Evolutionary conservation across 2,113 vertebrate species (phyloP).

Genomic region (Periophthalmus modestus): DNA sequence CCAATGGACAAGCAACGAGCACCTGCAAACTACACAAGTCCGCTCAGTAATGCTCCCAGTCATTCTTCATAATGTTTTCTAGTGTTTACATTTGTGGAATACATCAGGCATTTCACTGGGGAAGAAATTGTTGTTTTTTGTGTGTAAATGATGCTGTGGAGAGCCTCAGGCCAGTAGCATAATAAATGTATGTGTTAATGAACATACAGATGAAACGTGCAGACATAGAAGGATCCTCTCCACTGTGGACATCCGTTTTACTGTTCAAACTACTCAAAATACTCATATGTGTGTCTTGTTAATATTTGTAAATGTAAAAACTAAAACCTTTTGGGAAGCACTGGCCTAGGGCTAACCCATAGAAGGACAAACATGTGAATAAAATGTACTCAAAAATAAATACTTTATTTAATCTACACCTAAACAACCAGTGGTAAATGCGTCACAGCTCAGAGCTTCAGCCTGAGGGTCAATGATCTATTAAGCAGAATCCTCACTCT

Average conservation of each 20-base stretch:
- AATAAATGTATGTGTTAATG: slow-evolving; percentile 24
- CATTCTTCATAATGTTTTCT: slow-evolving; percentile 24
- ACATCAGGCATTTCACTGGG: slow-evolving; percentile 38
- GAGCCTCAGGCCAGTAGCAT: slow-evolving; percentile 38
- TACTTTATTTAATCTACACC: background rate
- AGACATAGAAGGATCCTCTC: background rate
- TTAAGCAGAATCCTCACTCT: background rate
- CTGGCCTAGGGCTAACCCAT: background rate
- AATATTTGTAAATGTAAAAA: background rate
- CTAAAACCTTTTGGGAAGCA: background rate
- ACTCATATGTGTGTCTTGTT: background rate
- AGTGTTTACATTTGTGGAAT: slow-evolving; percentile 28
- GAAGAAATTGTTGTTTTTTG: background rate
- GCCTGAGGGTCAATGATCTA: background rate
- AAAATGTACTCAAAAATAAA: background rate
- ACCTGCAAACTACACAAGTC: slow-evolving; percentile 20
- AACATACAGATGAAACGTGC: slow-evolving; percentile 22
- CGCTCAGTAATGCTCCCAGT: slow-evolving; percentile 1
- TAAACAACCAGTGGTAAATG: background rate
- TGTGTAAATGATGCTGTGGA: slow-evolving; percentile 18
- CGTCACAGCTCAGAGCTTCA: background rate
- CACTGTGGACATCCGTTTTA: background rate
- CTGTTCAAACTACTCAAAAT: background rate
- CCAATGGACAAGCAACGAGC: slow-evolving; percentile 22
- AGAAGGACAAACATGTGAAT: background rate